phyloP scores from a whole-genome alignment of 2,888 invertebrate species.

The Sesamia inferens region DNA sequence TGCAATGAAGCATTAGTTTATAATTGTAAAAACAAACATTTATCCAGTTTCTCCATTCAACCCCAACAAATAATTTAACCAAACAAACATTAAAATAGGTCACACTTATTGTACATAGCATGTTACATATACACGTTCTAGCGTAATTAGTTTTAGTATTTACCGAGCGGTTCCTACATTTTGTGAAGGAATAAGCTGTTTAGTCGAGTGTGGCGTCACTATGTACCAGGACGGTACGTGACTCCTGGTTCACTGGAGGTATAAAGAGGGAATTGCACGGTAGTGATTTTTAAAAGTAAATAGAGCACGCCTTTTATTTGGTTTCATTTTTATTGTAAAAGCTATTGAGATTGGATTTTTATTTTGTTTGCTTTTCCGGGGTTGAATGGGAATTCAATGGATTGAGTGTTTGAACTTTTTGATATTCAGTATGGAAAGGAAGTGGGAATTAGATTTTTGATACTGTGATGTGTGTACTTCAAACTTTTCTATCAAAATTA shows the following conservation, averaged over 20 bases:
- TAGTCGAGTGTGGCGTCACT: constrained; percentile 25
- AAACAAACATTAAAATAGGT: constrained; percentile 29
- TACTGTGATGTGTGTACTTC: background rate
- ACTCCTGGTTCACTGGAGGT: constrained; percentile 44
- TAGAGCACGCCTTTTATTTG: constrained; percentile 46
- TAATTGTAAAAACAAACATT: no score
- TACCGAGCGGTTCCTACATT: constrained; percentile 38
- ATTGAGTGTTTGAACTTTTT: background rate
- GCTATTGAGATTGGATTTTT: constrained; percentile 37
- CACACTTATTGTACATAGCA: constrained; percentile 13
- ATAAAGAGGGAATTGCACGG: constrained; percentile 49
- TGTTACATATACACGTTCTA: constrained; percentile 25
- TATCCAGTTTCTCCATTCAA: background rate
- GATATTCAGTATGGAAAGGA: background rate
- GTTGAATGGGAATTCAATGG: constrained; percentile 1
- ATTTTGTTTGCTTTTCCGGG: constrained; percentile 24
- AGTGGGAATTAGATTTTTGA: background rate
- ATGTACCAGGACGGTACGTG: constrained; percentile 51
- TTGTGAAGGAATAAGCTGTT: constrained; percentile 39
- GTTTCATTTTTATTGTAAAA: constrained; percentile 24
- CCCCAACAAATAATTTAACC: constrained; percentile 19
- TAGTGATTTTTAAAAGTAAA: constrained; percentile 60
- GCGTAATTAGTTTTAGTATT: constrained; percentile 56
- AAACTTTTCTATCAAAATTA: background rate
- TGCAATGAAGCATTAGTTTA: no score